Evolutionary conservation across 2,888 invertebrate species (phyloP), one percentile per base, ranked within the genome.

Genomic region (Pyrochroa serraticornis): DNA sequence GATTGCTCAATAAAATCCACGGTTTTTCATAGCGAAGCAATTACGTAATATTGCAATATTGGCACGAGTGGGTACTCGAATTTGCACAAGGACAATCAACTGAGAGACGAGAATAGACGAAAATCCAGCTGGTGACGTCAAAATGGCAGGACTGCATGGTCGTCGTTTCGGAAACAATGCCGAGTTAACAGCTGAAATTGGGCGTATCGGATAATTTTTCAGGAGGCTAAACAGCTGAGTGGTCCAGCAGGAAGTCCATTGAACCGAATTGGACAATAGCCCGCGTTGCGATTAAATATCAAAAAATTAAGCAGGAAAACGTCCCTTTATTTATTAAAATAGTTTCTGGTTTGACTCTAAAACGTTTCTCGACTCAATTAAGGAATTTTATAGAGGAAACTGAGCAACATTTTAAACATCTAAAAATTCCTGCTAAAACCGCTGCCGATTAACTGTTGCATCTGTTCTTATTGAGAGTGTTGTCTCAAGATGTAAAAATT

Each of bases 1-100:
- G 3, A 5, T 22, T 22, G 22, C 22, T 22, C 22, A 22, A 22
- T 5, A 22, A 22, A 22, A 22, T 22, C 22, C 22, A 22, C 22
- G 22, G 22, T 22, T 22, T 22, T 22, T 39, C 5, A 13, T 13
- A 13, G 39, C 39, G 3, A 13, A 37, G 10, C 13, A 13, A 44
- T 44, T 44, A 32, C 44, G 34, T 46, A 60, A 58, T 57, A 52
- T 38, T 43, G 45, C 61, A 56, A 49, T 61, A 59, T 56, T 64
- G 66, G 63, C 66, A 63, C 62, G 62, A 60, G 60, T 58, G 53
- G 45, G 46, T 48, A 13, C 51, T 60, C 56, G 57, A 63, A 61
- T 63, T 56, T 22, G 60, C 58, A 62, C 64, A 66, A 66, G 66
- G 63, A 63, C 66, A 62, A 63, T 66, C 62, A 64, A 42, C 34